Base-by-base conservation (phyloP, 2,888 invertebrate species). In the Andrena dorsata region DNA sequence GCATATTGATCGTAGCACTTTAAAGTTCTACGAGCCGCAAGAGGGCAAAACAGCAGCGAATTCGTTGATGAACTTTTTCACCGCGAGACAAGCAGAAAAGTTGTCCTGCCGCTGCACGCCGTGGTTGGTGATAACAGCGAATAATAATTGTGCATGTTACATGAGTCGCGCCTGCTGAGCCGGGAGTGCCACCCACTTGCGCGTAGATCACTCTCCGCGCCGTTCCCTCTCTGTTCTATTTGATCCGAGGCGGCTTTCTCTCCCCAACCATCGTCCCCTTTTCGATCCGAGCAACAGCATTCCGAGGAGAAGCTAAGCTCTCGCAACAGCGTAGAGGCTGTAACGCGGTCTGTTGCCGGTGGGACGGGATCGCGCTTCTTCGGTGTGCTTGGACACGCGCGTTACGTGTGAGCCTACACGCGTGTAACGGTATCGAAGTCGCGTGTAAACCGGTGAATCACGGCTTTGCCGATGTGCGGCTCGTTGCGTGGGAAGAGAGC, bases 121-220 rank as follows among this genome's bases (percentile, higher is more conserved):
- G 51, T 20, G 32, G 70, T 64, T 82, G 81, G 80, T 87, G 91
- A 91, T 92, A 92, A 91, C 90, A 84, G 89, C 82, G 89, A 88
- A 89, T 90, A 92, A 91, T 93, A 92, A 92, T 92, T 90, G 91
- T 85, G 86, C 83, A 87, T 86, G 90, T 92, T 92, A 91, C 92
- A 91, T 92, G 91, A 92, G 84, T n/a, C 89, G 84, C 82, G 82
- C 84, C 84, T 83, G 85, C 85, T 88, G 78, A 82, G 84, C 75
- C 80, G 86, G 86, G 88, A 90, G 90, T 89, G 90, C 88, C 89
- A 87, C 90, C 85, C 77, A 82, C 63, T 75, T 86, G 82, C 87
- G 82, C 90, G 87, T 90, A 89, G 88, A 91, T 91, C 90, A 90
- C 88, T 90, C 89, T 82, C 56, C 16, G 41, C 53, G 20, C n/a